Evolutionary conservation across 2,113 vertebrate genomes (phyloP), one percentile per base, ranked within the genome.

Genomic region (Noturus placidus): DNA sequence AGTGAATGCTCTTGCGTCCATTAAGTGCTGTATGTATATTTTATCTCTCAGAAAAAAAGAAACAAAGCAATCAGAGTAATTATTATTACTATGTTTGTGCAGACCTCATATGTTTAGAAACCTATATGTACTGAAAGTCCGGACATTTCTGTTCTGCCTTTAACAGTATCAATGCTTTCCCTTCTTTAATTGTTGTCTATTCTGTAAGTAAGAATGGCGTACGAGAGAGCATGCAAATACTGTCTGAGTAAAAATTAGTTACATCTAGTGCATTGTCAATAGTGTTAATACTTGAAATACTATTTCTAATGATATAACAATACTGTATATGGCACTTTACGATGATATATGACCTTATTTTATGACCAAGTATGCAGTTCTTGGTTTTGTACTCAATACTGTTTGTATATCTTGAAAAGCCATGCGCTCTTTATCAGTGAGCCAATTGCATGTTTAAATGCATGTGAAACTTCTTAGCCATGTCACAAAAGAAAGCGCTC

Each of bases 141-240:
- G 54, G 86, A 85, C 33, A 22, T 59, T 78, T 78, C 46, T 54
- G 50, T 19, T 61, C 56, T 59, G 52, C 77, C 52, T 56, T 80
- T 35, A 10, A 35, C n/a, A 2, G 35, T 33, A 56, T 80, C 78
- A 56, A 13, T 85, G 42, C 27, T 50, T 89, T 87, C 69, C 52
- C 74, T 79, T 78, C 67, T 90, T 89, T 82, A 87, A 54, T 81
- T 56, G 87, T 81, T 84, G 57, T 89, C 63, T 91, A 87, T 90
- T 54, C 67, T 83, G 78, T 82, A 61, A 87, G 88, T 84, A 70
- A 65, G 86, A 85, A 80, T 61, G 59, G 90, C 17, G 90, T 86
- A 89, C 56, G 91, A 81, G 84, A 90, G 89, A 89, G 92, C 93
- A 94, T 94, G 94, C 85, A 65, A 90, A 84, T 38, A 77, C 80